Percentiles rank a stretch among this genome's conserved stretches.
Conservation (phyloP, 1,140 invertebrate species). For the Steinernema feltiae region DNA sequence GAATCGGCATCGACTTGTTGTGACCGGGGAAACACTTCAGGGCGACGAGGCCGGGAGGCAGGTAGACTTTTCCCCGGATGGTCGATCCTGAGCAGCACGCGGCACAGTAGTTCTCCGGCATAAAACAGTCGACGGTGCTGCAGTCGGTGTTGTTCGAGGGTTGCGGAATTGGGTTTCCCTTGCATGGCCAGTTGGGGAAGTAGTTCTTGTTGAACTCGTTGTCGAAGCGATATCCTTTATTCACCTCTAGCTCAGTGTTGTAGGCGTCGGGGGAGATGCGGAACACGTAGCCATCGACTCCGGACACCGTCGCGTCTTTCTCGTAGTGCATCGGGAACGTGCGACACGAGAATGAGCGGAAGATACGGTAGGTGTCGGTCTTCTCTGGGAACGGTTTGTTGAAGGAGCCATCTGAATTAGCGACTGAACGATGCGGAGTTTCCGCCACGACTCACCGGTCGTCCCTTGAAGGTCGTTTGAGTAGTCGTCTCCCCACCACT, state of each 20-base stretch:
- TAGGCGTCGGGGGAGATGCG: conserved; percentile 26
- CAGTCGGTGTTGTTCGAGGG: not conserved
- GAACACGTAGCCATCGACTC: conserved; percentile 21
- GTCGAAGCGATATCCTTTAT: conserved; percentile 21
- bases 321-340: conserved; percentile 23
- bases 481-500: conserved; percentile 11
- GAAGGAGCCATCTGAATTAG: conserved; percentile 24
- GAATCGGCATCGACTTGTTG: not conserved
- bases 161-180: not conserved
- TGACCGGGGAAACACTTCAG: conserved; percentile 23
- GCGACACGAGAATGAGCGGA: not conserved
- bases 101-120: not conserved
- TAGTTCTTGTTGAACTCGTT: conserved; percentile 24
- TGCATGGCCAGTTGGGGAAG: conserved; percentile 30
- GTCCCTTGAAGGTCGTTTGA: not conserved
- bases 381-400: conserved; percentile 27
- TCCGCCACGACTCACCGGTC: not conserved
- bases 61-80: not conserved
- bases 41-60: conserved; percentile 22
- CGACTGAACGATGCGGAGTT: not conserved
- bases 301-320: conserved; percentile 7
- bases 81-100: not conserved
- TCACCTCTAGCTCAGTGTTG: conserved; percentile 17
- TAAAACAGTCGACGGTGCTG: not conserved
- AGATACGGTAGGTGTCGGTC: conserved; percentile 16